Evolutionary conservation across 2,113 vertebrate species (phyloP).

Genomic region (Sapayoa aenigma): DNA sequence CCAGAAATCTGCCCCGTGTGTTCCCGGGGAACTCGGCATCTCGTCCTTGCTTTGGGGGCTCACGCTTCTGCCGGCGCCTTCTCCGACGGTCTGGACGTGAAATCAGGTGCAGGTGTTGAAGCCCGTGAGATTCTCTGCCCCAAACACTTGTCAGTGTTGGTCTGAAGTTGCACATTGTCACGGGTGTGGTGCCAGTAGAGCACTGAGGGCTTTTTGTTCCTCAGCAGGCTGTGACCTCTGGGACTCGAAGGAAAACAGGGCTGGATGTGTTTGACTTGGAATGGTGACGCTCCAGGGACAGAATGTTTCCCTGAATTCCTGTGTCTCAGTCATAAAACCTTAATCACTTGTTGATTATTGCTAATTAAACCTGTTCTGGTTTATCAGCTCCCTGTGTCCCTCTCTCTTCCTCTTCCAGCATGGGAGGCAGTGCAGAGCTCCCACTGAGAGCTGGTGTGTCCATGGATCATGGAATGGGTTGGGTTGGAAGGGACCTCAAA

Average conservation of each 20-base stretch:
- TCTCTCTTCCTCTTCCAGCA: not conserved
- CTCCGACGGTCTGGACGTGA: not conserved
- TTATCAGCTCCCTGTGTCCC: not conserved
- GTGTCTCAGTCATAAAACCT: not conserved
- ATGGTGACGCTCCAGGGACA: not conserved
- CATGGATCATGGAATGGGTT: not conserved
- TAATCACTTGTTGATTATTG: not conserved
- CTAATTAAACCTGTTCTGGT: not conserved
- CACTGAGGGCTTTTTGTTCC: conserved; percentile 23
- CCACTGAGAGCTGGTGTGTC: not conserved
- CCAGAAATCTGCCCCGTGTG: not conserved
- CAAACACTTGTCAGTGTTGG: not conserved
- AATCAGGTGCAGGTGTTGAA: not conserved
- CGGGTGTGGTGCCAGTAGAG: not conserved
- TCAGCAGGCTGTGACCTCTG: not conserved
- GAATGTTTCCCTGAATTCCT: not conserved
- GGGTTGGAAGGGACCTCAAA: not conserved
- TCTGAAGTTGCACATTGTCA: not conserved
- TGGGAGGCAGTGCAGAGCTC: not conserved
- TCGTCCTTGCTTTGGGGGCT: not conserved
- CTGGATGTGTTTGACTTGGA: not conserved
- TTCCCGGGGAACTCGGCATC: not conserved
- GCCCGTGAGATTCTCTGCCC: not conserved
- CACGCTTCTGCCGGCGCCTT: not conserved
- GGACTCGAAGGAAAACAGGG: not conserved